Percentiles rank a stretch among this genome's conserved stretches.
These are phyloP conservation scores for Drosophila neonasuta DNA, from an alignment of 2,888 invertebrate genomes.

Conservation along the genomic window DNA sequence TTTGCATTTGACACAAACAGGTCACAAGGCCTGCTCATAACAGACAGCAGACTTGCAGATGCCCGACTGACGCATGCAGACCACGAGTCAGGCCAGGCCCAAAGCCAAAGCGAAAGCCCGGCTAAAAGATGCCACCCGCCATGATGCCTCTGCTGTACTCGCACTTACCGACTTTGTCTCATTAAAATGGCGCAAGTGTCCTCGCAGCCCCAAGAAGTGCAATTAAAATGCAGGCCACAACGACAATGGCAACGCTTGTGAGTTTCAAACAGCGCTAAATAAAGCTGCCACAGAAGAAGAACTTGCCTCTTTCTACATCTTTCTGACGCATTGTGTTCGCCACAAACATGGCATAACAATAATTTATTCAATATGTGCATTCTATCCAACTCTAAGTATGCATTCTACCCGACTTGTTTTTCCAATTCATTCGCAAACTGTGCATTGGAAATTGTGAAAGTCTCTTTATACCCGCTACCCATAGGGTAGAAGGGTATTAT, in stretches of 20 bases:
- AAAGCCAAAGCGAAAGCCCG: background rate
- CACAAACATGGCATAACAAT: slow-evolving; percentile 12
- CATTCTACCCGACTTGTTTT: background rate
- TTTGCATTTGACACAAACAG: slow-evolving; percentile 58
- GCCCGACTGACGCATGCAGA: slow-evolving; percentile 15
- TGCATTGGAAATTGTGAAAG: background rate
- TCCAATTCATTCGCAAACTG: too few relatives aligned
- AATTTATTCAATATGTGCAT: slow-evolving; percentile 43
- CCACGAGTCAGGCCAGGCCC: slow-evolving; percentile 12
- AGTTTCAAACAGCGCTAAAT: slow-evolving; percentile 31
- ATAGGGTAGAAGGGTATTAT: too few relatives aligned
- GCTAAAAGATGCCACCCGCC: background rate
- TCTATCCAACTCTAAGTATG: slow-evolving; percentile 1
- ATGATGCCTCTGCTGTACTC: slow-evolving; percentile 13
- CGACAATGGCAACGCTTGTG: slow-evolving; percentile 40
- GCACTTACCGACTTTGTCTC: slow-evolving; percentile 41
- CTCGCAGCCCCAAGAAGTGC: slow-evolving; percentile 43
- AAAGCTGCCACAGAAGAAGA: slow-evolving; percentile 20
- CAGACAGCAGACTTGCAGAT: background rate
- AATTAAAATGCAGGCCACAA: slow-evolving; percentile 63
- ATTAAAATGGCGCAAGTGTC: slow-evolving; percentile 54
- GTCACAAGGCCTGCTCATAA: slow-evolving; percentile 21
- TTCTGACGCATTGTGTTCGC: background rate
- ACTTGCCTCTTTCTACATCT: background rate
- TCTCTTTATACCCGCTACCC: too few relatives aligned